Base-by-base conservation (phyloP, 2,113 vertebrate species). In the Petrocephalus zakoni region DNA sequence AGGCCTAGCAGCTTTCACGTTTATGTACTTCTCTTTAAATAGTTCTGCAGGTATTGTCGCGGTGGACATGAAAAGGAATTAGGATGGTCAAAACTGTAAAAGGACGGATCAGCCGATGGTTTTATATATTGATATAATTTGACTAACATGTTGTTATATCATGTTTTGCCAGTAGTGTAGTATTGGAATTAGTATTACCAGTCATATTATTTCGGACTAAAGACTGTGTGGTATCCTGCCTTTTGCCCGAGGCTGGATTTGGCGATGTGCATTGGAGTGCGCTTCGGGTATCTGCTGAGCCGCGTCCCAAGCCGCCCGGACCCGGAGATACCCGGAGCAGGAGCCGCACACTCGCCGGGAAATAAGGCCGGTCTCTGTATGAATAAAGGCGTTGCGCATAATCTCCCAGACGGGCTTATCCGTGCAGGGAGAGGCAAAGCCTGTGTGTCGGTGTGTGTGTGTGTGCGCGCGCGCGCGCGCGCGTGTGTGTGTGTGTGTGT, bases 301-400 rank as follows among this genome's bases (percentile, higher is more conserved):
- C 34, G 15, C 72, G 72, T 42, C 29, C 34, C 17, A 17, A 42
- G 34, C 72, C 29, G 68, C 17, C 68, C 68, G 25, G 34, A 37
- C 68, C 25, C 68, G 68, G 29, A 55, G 53, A 75, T 37, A 75
- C 34, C 61, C 61, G 61, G 61, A 68, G 61, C 61, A 29, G 61
- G 61, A 68, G 61, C 61, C 61, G 61, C 61, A 29, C 61, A 68
- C 61, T 68, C 61, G 61, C 9, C n/a, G 17, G 34, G 72, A 78
- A 78, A 78, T 78, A 78, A 78, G 72, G 29, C 34, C 37, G 13
- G 88, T 88, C 87, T 89, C 91, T 68, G 61, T 53, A 72, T 19
- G 90, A 86, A 89, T 88, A 91, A 93, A 94, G 81, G 91, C 94
- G 93, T 34, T 89, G 91, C 87, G 56, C 83, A 81, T 21, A 83